phyloP scores from a whole-genome alignment of 2,888 invertebrate species.

The Pedicia rivosa region DNA sequence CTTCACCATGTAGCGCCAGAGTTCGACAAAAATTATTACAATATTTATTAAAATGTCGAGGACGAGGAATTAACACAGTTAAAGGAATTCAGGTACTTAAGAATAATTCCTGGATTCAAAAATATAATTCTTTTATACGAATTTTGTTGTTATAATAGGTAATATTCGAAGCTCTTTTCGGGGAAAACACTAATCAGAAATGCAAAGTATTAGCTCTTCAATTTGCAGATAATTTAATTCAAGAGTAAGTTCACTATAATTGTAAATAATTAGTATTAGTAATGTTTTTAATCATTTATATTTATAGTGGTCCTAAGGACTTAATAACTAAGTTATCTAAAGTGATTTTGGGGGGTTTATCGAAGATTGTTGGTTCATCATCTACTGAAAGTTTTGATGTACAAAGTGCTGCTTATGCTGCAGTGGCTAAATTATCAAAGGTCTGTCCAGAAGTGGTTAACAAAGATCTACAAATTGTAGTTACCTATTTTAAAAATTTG shows the following conservation, averaged over 20 bases:
- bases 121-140: too few species aligned
- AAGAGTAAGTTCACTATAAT: constrained; percentile 63
- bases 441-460: constrained; percentile 41
- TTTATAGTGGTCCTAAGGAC: constrained; percentile 22
- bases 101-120: too few species aligned
- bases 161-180: constrained; percentile 76
- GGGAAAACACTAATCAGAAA: constrained; percentile 65
- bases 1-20: constrained; percentile 64
- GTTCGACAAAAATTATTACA: constrained; percentile 74
- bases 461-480: constrained; percentile 39
- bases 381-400: constrained; percentile 27
- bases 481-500: constrained; percentile 27
- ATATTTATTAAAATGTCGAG: constrained; percentile 58
- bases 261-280: background rate
- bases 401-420: constrained; percentile 32
- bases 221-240: constrained; percentile 65
- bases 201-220: constrained; percentile 67
- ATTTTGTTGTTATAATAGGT: too few species aligned
- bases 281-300: constrained; percentile 1
- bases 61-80: constrained; percentile 55
- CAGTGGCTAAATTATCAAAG: constrained; percentile 33
- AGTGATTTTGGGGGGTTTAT: constrained; percentile 26
- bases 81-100: constrained; percentile 76
- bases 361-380: constrained; percentile 26
- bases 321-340: constrained; percentile 26